Conservation (phyloP, 1,140 invertebrate species). For the Brachionus plicatilis region DNA sequence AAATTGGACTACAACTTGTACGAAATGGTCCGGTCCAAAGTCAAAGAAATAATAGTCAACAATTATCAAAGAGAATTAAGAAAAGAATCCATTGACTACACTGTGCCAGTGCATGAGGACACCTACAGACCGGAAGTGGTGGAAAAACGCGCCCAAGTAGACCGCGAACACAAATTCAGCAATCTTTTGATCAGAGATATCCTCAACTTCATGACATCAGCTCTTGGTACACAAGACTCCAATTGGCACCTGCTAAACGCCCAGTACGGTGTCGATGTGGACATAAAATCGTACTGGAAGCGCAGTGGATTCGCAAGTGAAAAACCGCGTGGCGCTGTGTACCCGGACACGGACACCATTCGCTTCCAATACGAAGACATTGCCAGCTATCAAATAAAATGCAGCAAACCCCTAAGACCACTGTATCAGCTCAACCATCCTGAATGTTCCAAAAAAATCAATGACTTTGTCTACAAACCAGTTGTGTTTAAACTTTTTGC, state of each 20-base stretch:
- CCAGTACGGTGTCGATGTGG: not conserved
- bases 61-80: not conserved
- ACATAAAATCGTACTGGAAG: conserved; percentile 31
- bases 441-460: not conserved
- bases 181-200: conserved; percentile 20
- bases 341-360: not conserved
- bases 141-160: not conserved
- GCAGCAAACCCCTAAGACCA: not conserved
- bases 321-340: not conserved
- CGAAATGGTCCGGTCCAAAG: not conserved
- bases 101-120: not conserved
- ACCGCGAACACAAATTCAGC: not conserved
- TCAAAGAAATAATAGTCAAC: not conserved
- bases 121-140: not conserved
- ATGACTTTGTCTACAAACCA: not conserved
- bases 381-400: conserved; percentile 32
- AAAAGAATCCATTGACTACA: not conserved
- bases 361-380: conserved; percentile 35
- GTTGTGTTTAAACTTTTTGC: conserved; percentile 9
- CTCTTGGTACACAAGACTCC: not conserved
- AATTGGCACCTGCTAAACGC: not conserved
- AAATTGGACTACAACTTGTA: not conserved
- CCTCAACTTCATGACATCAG: not conserved
- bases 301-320: conserved; percentile 4
- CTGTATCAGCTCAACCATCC: not conserved